Base-by-base conservation (phyloP, 2,797 vertebrate genomes). In the Mus minutoides region DNA sequence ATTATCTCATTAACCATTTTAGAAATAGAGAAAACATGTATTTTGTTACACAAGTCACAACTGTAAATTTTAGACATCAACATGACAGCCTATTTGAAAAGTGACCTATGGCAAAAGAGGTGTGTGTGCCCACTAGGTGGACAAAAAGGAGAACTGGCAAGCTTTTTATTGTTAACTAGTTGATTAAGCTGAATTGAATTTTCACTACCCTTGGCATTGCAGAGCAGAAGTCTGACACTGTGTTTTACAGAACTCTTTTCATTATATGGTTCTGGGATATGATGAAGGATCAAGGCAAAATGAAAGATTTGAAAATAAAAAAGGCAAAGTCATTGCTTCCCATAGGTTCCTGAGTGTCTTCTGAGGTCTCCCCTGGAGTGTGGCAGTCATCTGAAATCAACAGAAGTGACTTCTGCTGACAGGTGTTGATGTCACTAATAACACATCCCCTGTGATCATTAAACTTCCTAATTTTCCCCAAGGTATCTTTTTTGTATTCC, bases 1-100 rank as follows among this genome's bases (percentile, higher is more conserved):
- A 43, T 31, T 10, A 64, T 40, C 90, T 90, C 60, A 4, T 94
- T 95, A 96, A 75, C 49, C 56, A 62, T 75, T 83, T 83, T 4
- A 11, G 31, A 58, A 54, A 84, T 3, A 79, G 62, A 64, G 31
- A 69, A 40, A 93, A 22, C 19, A 73, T 14, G 83, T 83, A 71
- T 86, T 91, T 91, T 67, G 49, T 87, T 78, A 89, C 10, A 29
- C 19, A 91, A 12, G 31, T 29, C 73, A 56, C 46, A 49, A 24
- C 6, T 87, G 31, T n/a, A n/a, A 73, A 26, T 79, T 46, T 84
- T 92, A 76, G 37, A 80, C n/a, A 90, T 37, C 52, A 79, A 19
- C 31, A 83, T 69, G 29, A 90, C 34, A 29, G 37, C 1, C 82
- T 90, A 92, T 58, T 56, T 88, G 71, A 95, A 78, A 86, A 73